phyloP scores from a whole-genome alignment of 2,113 vertebrate genomes.

The Coryphaenoides rupestris region DNA sequence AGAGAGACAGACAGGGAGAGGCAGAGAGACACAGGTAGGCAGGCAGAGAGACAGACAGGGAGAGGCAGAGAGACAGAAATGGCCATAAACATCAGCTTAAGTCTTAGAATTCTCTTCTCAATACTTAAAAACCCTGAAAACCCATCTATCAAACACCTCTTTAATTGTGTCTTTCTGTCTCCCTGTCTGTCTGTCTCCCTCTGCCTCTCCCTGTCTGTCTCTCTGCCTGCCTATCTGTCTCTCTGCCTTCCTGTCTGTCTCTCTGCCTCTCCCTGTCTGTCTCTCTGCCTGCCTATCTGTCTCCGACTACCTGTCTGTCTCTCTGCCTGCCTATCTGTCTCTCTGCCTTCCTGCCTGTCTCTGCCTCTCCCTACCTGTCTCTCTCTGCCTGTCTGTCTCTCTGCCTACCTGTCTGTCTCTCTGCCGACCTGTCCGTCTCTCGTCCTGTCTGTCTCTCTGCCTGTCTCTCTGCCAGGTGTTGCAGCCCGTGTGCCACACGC shows the following conservation, averaged over 20 bases:
- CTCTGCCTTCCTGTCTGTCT: too few relatives aligned
- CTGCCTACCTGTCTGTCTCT: background rate
- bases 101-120: too few relatives aligned
- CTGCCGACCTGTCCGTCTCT: too few relatives aligned
- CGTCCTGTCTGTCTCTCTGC: conserved; percentile 2
- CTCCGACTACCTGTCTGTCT: background rate
- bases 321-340: conserved; percentile 5
- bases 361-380: background rate
- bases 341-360: background rate
- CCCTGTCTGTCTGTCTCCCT: too few relatives aligned
- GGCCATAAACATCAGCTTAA: too few relatives aligned
- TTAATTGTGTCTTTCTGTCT: too few relatives aligned
- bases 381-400: conserved; percentile 1
- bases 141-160: too few relatives aligned
- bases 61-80: too few relatives aligned
- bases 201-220: conserved; percentile 6
- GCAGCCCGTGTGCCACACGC: conserved; percentile 96
- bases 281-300: background rate
- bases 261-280: background rate
- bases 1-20: too few relatives aligned
- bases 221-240: conserved; percentile 7
- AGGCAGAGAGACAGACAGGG: too few relatives aligned
- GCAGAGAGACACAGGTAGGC: too few relatives aligned
- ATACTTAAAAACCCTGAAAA: too few relatives aligned
- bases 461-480: conserved; percentile 77